Conservation (phyloP, 2,113 vertebrate species). For the Edolisoma coerulescens region DNA sequence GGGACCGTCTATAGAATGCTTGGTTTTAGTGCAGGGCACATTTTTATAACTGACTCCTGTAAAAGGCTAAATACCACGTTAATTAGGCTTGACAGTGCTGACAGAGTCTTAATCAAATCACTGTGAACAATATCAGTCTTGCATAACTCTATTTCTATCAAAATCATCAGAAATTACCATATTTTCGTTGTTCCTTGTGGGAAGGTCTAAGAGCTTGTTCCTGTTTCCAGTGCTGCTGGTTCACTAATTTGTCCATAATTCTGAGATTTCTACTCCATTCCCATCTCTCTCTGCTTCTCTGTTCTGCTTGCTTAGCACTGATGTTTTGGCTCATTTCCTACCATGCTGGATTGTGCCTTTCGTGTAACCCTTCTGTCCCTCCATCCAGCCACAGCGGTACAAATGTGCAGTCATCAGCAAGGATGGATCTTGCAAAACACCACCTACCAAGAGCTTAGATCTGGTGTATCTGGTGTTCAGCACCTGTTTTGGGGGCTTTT, state of each 20-base stretch:
- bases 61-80: conserved; percentile 22
- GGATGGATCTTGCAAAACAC: not conserved
- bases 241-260: not conserved
- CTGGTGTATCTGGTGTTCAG: not conserved
- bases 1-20: not conserved
- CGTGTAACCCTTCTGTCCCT: not conserved
- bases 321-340: not conserved
- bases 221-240: not conserved
- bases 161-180: not conserved
- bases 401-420: not conserved
- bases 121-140: conserved; percentile 20
- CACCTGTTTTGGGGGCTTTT: rapidly evolving
- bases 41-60: conserved; percentile 15
- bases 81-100: conserved; percentile 23
- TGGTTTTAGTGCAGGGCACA: not conserved
- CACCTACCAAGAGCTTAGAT: not conserved
- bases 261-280: not conserved
- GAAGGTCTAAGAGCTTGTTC: conserved; percentile 2
- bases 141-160: conserved; percentile 20
- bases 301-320: not conserved
- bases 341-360: not conserved
- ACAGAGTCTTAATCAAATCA: conserved; percentile 49
- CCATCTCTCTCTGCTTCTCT: not conserved
- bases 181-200: not conserved
- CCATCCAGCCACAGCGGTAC: not conserved